Evolutionary conservation across 2,888 invertebrate species (phyloP).

Genomic region (Pseudococcus longispinus): DNA sequence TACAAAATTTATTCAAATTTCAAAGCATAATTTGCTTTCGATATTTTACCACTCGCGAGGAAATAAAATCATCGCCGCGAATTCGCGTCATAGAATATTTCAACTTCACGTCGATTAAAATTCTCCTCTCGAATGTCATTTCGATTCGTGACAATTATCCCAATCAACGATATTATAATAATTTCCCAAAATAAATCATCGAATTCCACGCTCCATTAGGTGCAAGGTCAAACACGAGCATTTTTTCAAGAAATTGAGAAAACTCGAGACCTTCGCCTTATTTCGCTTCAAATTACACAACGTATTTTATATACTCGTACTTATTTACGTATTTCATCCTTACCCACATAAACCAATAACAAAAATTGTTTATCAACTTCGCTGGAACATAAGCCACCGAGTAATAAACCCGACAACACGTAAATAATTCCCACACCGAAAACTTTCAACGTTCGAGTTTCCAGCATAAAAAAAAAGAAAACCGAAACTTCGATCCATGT

Average conservation of each 20-base stretch:
- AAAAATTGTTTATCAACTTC: neutral
- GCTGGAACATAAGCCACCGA: neutral
- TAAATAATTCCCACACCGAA: neutral
- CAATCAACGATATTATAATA: neutral
- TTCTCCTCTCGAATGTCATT: neutral
- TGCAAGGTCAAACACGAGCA: neutral
- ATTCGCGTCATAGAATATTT: neutral
- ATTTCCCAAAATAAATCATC: neutral
- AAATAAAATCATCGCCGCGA: neutral
- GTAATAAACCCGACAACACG: neutral
- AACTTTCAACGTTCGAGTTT: neutral
- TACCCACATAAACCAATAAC: neutral
- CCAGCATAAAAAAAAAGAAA: neutral
- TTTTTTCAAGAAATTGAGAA: neutral
- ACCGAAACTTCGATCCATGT: neutral
- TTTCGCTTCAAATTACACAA: neutral
- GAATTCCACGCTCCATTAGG: neutral
- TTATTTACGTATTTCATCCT: neutral
- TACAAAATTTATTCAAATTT: too few species aligned
- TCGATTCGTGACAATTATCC: slow-evolving; percentile 11
- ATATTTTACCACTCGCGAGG: neutral
- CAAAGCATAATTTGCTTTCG: neutral
- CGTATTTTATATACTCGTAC: neutral
- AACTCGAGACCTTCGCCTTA: neutral
- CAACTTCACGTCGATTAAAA: slow-evolving; percentile 4